Evolutionary conservation across 2,113 vertebrate genomes (phyloP).

Genomic region (Rana temporaria): DNA sequence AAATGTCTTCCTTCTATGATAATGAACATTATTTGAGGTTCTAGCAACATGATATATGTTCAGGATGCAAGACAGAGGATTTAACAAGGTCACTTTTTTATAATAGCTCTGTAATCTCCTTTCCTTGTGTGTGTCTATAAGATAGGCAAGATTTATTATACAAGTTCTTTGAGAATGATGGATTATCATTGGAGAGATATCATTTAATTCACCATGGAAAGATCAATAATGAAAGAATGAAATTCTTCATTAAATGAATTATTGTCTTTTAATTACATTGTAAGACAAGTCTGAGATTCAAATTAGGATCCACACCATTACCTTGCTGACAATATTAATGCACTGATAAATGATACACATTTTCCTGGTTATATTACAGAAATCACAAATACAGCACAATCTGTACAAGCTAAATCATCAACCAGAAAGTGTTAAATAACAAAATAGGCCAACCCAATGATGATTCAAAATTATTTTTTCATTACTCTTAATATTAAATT

Average conservation of each 20-base stretch:
- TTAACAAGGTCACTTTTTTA: slow-evolving; percentile 49
- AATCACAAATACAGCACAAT: slow-evolving; percentile 38
- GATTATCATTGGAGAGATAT: slow-evolving; percentile 55
- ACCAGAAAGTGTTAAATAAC: slow-evolving; percentile 25
- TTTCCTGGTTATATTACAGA: slow-evolving; percentile 47
- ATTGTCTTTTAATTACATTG: slow-evolving; percentile 58
- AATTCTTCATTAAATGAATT: slow-evolving; percentile 58
- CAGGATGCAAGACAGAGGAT: slow-evolving; percentile 38
- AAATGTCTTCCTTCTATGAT: no score
- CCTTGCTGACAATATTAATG: slow-evolving; percentile 58
- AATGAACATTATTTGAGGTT: background rate
- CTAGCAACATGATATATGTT: slow-evolving; percentile 28
- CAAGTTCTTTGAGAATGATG: slow-evolving; percentile 50
- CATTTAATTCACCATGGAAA: slow-evolving; percentile 53
- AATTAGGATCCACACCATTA: slow-evolving; percentile 57
- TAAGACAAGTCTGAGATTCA: slow-evolving; percentile 51
- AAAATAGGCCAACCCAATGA: background rate
- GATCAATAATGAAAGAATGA: slow-evolving; percentile 58
- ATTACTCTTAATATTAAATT: background rate
- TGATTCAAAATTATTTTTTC: background rate
- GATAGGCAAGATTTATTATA: slow-evolving; percentile 54
- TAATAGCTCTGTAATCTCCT: slow-evolving; percentile 46
- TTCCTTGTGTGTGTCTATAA: slow-evolving; percentile 49
- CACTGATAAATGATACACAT: slow-evolving; percentile 53
- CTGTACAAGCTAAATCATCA: background rate